A percentile compares a stretch with the other conserved stretches of the same genome.
These are phyloP conservation scores for Engraulis encrasicolus DNA, from an alignment of 2,113 vertebrate genomes.

Conservation along the genomic window DNA sequence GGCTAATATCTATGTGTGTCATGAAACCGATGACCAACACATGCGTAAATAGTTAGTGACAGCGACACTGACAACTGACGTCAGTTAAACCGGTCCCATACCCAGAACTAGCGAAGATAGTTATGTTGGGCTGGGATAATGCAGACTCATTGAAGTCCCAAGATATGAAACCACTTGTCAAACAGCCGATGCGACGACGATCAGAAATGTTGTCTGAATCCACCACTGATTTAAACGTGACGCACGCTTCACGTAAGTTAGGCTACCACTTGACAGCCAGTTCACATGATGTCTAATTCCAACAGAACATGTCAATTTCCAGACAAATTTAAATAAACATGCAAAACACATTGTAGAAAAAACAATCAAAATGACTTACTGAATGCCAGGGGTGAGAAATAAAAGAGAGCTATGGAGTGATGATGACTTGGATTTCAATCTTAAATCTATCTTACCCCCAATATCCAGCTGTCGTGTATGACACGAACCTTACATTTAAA, in stretches of 20 bases:
- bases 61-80: not conserved
- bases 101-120: no score
- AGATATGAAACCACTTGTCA: no score
- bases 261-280: not conserved
- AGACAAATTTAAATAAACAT: not conserved
- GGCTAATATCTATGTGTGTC: not conserved
- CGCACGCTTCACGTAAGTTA: not conserved
- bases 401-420: conserved; percentile 31
- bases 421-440: conserved; percentile 26
- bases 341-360: not conserved
- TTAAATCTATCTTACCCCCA: conserved; percentile 47
- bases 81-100: not conserved
- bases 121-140: not conserved
- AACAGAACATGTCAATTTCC: not conserved
- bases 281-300: not conserved
- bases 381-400: conserved; percentile 27
- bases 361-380: not conserved
- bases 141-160: not conserved
- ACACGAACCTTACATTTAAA: conserved; percentile 50
- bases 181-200: not conserved
- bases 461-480: conserved; percentile 50
- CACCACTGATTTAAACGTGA: not conserved
- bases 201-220: not conserved
- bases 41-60: not conserved
- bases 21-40: not conserved